Evolutionary conservation across 1,140 invertebrate genomes (phyloP).

Genomic region (Colletes gigas): DNA sequence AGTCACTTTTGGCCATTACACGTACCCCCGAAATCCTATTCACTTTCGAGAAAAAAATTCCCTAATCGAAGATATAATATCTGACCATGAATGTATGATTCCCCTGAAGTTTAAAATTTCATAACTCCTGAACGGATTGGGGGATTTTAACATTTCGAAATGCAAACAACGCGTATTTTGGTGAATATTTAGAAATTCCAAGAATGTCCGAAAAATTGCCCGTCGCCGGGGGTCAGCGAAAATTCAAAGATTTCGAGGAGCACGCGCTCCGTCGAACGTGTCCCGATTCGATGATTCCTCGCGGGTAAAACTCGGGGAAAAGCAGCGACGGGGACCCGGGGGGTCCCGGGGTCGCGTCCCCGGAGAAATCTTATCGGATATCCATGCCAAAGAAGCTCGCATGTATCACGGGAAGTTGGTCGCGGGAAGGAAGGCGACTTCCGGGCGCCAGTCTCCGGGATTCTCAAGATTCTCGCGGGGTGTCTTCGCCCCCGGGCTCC

Average conservation of each 20-base stretch:
- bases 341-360: constrained; percentile 49
- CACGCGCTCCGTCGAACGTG: constrained; percentile 42
- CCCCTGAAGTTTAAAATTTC: too few species aligned
- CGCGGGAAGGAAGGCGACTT: constrained; percentile 5
- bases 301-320: background rate
- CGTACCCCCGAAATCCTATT: too few species aligned
- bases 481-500: background rate
- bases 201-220: background rate
- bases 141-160: too few species aligned
- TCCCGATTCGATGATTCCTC: constrained; percentile 43
- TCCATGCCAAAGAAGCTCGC: constrained; percentile 55
- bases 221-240: background rate
- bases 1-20: too few species aligned
- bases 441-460: constrained; percentile 30
- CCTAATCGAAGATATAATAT: too few species aligned
- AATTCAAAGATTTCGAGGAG: background rate
- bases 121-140: too few species aligned
- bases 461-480: constrained; percentile 29
- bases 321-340: constrained; percentile 3
- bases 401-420: constrained; percentile 29
- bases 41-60: too few species aligned
- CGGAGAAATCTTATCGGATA: constrained; percentile 66
- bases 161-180: too few species aligned
- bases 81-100: too few species aligned
- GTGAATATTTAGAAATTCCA: too few species aligned